Evolutionary conservation across 2,797 vertebrate species (phyloP).

Genomic region (Mormyrops boulengeri): DNA sequence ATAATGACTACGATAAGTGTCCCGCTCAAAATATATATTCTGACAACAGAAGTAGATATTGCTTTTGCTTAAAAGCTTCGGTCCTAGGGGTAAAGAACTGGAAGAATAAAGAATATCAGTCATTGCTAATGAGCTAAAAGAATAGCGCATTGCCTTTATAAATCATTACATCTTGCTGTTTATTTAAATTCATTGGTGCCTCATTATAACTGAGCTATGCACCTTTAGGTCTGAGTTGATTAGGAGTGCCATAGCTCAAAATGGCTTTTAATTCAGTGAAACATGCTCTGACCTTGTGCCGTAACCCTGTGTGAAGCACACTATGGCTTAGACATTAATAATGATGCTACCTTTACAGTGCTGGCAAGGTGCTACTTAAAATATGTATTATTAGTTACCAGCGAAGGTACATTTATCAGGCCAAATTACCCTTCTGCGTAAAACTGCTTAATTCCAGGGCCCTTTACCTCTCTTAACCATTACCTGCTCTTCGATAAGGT

Average conservation of each 20-base stretch:
- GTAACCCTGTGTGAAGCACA: constrained; percentile 96
- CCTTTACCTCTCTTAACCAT: constrained; percentile 93
- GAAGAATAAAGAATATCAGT: constrained; percentile 89
- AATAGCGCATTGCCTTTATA: constrained; percentile 90
- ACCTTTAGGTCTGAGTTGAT: constrained; percentile 99
- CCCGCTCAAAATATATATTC: constrained; percentile 63
- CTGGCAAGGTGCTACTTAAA: constrained; percentile 87
- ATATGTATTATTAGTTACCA: constrained; percentile 99
- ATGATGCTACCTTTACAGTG: constrained; percentile 82
- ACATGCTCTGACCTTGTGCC: constrained; percentile 96
- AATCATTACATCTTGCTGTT: constrained; percentile 96
- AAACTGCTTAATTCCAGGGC: constrained; percentile 97
- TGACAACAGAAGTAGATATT: constrained; percentile 76
- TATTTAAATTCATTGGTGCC: constrained; percentile 99
- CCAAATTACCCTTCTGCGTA: constrained; percentile 99
- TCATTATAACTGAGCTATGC: constrained; percentile 99
- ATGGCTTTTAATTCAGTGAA: constrained; percentile 99
- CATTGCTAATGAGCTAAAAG: constrained; percentile 99
- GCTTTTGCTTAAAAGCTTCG: constrained; percentile 78
- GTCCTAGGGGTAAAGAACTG: constrained; percentile 82
- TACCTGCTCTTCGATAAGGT: constrained; percentile 96
- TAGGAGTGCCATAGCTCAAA: constrained; percentile 98
- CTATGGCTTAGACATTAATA: constrained; percentile 98
- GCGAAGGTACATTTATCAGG: constrained; percentile 93
- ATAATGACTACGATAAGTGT: constrained; percentile 78